Evolutionary conservation across 2,113 vertebrate genomes (phyloP).

Genomic region (Genyomyrus donnyi): DNA sequence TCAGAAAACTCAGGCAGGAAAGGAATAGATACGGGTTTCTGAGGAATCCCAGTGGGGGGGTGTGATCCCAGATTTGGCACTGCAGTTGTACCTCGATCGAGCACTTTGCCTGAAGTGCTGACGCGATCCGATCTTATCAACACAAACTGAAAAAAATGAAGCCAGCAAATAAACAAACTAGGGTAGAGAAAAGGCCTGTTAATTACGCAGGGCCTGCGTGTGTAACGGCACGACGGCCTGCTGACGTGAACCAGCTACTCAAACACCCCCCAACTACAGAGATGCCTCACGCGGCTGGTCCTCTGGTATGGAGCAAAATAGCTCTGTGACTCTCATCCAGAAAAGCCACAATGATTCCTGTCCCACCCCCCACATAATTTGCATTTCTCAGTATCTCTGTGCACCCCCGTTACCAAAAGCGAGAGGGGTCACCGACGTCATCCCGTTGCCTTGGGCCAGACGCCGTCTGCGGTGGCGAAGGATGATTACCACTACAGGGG

Average conservation of each 20-base stretch:
- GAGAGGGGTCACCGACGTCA: not conserved
- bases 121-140: not conserved
- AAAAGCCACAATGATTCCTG: constrained; percentile 1
- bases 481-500: not conserved
- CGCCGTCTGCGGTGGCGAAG: not conserved
- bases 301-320: not conserved
- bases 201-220: not conserved
- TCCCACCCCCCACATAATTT: not conserved
- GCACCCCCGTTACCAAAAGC: not conserved
- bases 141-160: not conserved
- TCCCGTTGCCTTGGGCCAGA: not conserved
- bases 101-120: not conserved
- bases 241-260: not conserved
- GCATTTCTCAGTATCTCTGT: not conserved
- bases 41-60: not conserved
- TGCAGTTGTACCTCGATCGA: not conserved
- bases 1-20: not conserved
- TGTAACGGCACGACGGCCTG: not conserved
- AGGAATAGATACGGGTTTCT: not conserved
- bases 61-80: not conserved
- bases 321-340: not conserved
- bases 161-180: not conserved
- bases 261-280: not conserved
- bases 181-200: not conserved
- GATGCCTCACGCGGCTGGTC: not conserved